These are phyloP conservation scores for Ericerus pela DNA, from an alignment of 1,140 invertebrate genomes.

Conservation along the genomic window DNA sequence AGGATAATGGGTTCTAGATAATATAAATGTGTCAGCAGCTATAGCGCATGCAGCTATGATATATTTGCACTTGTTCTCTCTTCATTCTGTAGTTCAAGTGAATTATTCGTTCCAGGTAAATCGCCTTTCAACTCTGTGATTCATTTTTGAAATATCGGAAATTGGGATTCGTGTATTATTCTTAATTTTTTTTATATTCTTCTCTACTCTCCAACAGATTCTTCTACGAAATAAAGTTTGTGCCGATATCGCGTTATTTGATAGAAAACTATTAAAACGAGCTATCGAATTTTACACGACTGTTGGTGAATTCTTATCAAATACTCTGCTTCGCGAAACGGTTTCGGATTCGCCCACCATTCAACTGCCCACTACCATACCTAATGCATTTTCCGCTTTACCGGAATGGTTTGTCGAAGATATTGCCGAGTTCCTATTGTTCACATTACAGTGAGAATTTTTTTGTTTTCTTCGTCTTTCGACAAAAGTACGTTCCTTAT, in stretches of 20 bases:
- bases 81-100: too few relatives aligned
- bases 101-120: too few relatives aligned
- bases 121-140: too few relatives aligned
- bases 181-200: too few relatives aligned
- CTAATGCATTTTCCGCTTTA: constrained; percentile 66
- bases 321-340: constrained; percentile 37
- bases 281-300: constrained; percentile 74
- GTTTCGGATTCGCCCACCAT: constrained; percentile 14
- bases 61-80: too few relatives aligned
- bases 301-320: constrained; percentile 60
- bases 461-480: background rate
- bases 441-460: constrained; percentile 76
- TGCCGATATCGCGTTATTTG: constrained; percentile 68
- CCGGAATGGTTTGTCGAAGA: constrained; percentile 96
- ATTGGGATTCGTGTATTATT: too few relatives aligned
- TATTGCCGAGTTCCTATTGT: constrained; percentile 85
- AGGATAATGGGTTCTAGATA: too few relatives aligned
- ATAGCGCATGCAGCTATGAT: too few relatives aligned
- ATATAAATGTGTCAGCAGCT: too few relatives aligned
- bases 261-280: constrained; percentile 59
- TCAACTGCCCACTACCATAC: constrained; percentile 37
- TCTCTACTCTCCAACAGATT: constrained; percentile 31
- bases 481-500: background rate
- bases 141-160: too few relatives aligned
- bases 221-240: constrained; percentile 54